phyloP scores from a whole-genome alignment of 2,888 invertebrate genomes.

The Conus canariensis region DNA sequence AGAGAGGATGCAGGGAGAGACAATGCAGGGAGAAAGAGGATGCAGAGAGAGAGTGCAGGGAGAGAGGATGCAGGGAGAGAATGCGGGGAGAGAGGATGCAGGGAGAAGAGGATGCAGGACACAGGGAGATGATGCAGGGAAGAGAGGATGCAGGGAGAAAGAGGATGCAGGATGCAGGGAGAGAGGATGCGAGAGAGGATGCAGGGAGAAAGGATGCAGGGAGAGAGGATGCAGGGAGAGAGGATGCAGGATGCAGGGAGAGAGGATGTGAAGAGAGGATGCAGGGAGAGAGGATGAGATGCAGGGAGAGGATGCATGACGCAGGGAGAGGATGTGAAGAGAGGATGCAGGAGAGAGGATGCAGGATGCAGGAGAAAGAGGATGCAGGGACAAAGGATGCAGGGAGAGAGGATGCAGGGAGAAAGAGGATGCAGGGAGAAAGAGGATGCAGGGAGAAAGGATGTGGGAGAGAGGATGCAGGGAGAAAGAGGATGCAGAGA shows the following conservation, averaged over 20 bases:
- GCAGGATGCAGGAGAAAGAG: background rate
- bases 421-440: background rate
- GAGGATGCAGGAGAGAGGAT: background rate
- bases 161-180: too few species aligned
- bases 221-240: too few species aligned
- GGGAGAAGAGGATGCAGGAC: too few species aligned
- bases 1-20: background rate
- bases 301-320: too few species aligned
- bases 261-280: too few species aligned
- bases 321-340: too few species aligned
- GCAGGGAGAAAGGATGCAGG: too few species aligned
- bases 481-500: background rate
- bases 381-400: background rate
- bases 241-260: too few species aligned
- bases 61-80: background rate
- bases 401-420: background rate
- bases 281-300: too few species aligned
- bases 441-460: background rate
- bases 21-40: background rate
- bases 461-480: background rate
- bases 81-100: background rate
- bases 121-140: background rate
- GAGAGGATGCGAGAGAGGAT: too few species aligned
- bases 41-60: background rate
- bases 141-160: background rate